Conservation (phyloP, 2,888 invertebrate species). For the Branchellion lobata region DNA sequence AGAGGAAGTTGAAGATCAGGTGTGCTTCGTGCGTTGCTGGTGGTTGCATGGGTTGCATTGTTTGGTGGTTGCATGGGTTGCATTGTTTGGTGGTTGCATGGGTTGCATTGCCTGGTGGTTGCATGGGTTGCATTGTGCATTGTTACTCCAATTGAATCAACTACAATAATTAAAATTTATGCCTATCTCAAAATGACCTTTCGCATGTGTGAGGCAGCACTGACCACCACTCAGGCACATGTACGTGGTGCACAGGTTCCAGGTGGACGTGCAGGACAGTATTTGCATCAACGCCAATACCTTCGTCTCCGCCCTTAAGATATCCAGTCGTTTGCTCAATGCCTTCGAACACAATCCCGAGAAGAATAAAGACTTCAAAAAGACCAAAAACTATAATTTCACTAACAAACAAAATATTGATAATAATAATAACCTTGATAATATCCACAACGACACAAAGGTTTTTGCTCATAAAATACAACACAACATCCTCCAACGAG, state of each 20-base stretch:
- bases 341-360: not conserved
- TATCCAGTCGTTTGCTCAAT: not conserved
- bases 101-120: no score
- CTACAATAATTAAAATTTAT: no score
- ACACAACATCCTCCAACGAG: not conserved
- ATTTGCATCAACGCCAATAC: slow-evolving; percentile 10
- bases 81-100: no score
- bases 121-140: no score
- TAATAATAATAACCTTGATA: not conserved
- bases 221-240: not conserved
- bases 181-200: no score
- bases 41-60: no score
- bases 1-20: not conserved
- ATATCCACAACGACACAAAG: not conserved
- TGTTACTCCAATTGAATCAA: no score
- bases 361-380: not conserved
- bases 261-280: not conserved
- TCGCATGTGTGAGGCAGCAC: no score
- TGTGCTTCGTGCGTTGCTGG: no score
- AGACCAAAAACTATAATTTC: not conserved
- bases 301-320: not conserved
- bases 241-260: not conserved
- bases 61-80: no score
- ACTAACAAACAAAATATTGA: not conserved
- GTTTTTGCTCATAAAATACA: not conserved